These are phyloP conservation scores for Philonicus albiceps DNA, from an alignment of 2,888 invertebrate genomes.

Conservation along the genomic window DNA sequence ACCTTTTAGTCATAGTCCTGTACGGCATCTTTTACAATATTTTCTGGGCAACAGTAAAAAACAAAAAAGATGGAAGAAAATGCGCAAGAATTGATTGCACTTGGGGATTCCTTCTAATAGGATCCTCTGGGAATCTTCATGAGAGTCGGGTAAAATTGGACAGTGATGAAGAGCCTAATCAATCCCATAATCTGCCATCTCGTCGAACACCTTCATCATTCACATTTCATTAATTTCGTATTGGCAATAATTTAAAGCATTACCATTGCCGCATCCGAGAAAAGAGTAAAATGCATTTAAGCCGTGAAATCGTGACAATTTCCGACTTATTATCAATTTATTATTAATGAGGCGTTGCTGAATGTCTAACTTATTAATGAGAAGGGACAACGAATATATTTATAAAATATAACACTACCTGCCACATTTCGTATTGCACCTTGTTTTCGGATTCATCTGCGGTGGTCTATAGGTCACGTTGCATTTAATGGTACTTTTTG, in stretches of 20 bases:
- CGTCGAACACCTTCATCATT: not conserved
- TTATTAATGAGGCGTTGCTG: not conserved
- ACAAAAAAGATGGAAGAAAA: not conserved
- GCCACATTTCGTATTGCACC: not conserved
- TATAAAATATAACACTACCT: not conserved
- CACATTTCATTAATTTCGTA: not conserved
- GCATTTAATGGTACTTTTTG: not conserved
- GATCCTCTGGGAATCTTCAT: not conserved
- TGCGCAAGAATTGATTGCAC: not conserved
- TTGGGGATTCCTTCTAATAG: not conserved
- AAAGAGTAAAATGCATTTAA: not conserved
- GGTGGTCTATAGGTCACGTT: not conserved
- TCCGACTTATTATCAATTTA: not conserved
- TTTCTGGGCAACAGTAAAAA: not conserved
- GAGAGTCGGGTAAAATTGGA: not conserved
- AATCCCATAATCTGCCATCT: not conserved
- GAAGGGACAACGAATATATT: not conserved
- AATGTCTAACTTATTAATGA: not conserved
- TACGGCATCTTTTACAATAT: not conserved
- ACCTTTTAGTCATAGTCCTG: not conserved
- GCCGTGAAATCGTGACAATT: not conserved
- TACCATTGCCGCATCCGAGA: not conserved
- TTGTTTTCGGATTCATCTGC: not conserved
- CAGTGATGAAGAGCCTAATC: conserved; percentile 3
- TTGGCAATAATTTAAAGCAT: not conserved